phyloP scores from a whole-genome alignment of 2,113 vertebrate species.

The Lathamus discolor region DNA sequence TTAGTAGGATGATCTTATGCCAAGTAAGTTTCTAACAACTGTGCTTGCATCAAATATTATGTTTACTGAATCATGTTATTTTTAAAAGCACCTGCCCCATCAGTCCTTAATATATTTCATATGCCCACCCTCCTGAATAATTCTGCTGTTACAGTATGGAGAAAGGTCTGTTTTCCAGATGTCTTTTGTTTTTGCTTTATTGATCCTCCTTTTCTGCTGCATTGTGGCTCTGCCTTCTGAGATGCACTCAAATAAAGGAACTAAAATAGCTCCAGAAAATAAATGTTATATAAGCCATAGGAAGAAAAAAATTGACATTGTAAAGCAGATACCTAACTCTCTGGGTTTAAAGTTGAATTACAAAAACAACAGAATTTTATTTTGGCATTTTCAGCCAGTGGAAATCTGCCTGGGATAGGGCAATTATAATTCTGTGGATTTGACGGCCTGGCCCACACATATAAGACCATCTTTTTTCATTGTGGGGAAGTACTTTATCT shows the following conservation, averaged over 20 bases:
- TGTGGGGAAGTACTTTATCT: neutral
- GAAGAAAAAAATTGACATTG: neutral
- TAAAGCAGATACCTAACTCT: neutral
- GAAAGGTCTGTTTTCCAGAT: neutral
- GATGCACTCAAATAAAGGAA: neutral
- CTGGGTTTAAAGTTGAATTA: neutral
- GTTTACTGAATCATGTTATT: neutral
- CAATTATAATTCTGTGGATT: neutral
- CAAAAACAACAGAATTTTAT: neutral
- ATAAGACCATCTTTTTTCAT: neutral
- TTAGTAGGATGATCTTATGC: neutral
- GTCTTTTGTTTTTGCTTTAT: neutral
- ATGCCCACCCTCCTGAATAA: neutral
- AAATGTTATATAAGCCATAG: neutral
- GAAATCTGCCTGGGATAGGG: neutral
- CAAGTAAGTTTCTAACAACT: neutral
- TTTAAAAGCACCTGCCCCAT: neutral
- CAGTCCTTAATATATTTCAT: neutral
- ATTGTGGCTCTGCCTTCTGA: conserved; percentile 14
- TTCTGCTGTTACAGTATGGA: neutral
- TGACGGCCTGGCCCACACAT: neutral
- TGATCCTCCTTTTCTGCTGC: neutral
- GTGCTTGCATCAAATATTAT: neutral
- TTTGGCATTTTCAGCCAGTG: neutral
- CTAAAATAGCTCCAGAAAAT: neutral